Percentiles rank a stretch among this genome's conserved stretches.
Conservation (phyloP, 2,888 invertebrate species). For the Cepaea hortensis region DNA sequence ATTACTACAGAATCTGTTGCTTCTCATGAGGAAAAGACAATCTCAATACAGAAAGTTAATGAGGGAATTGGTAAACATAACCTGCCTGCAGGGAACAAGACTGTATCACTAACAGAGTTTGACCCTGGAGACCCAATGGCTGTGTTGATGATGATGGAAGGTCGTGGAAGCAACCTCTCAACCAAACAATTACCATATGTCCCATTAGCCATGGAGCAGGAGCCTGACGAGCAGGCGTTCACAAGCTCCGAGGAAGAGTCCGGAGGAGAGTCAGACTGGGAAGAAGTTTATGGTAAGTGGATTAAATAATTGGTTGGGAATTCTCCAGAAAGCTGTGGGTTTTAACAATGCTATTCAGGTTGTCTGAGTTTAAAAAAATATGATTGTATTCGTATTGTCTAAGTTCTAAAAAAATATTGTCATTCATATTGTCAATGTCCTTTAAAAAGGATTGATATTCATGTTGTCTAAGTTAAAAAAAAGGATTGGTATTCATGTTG, state of each 20-base stretch:
- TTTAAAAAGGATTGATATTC: too few relatives aligned
- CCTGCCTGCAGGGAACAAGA: neutral
- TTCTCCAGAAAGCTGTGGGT: too few relatives aligned
- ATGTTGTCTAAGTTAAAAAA: too few relatives aligned
- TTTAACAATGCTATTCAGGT: too few relatives aligned
- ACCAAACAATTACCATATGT: neutral
- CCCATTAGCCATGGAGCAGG: neutral
- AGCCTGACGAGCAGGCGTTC: neutral
- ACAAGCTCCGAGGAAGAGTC: slow-evolving; percentile 23
- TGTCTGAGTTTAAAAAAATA: too few relatives aligned
- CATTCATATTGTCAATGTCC: too few relatives aligned
- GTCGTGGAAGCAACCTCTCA: neutral
- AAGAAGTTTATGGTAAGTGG: slow-evolving; percentile 50
- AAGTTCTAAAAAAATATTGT: too few relatives aligned
- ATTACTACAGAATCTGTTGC: neutral
- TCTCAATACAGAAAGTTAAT: neutral
- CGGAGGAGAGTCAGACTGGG: slow-evolving; percentile 51
- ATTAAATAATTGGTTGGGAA: neutral
- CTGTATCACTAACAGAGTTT: neutral
- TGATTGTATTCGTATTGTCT: too few relatives aligned
- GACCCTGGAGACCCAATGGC: slow-evolving; percentile 44
- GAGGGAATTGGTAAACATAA: neutral
- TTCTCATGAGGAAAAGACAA: neutral
- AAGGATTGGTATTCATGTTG: too few relatives aligned
- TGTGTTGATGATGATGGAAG: slow-evolving; percentile 52